A percentile compares a stretch with the other conserved stretches of the same genome.
These are phyloP conservation scores for Etheostoma perlongum DNA, from an alignment of 2,797 vertebrate species.

Conservation along the genomic window DNA sequence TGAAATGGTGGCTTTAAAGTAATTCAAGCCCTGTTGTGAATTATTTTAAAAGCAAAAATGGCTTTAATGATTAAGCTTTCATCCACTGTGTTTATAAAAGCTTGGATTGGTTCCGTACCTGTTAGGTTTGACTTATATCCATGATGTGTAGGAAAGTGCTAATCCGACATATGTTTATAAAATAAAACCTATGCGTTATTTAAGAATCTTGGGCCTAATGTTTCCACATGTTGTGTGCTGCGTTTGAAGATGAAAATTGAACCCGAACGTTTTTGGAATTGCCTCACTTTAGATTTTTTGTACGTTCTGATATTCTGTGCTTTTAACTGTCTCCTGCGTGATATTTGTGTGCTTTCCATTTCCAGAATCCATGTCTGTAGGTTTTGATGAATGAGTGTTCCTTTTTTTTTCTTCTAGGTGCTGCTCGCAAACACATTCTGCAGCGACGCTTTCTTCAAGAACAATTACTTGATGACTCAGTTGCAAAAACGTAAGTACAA, in stretches of 20 bases:
- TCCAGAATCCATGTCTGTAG: background rate
- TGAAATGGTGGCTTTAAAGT: background rate
- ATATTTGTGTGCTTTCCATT: constrained; percentile 11
- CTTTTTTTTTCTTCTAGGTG: constrained; percentile 80
- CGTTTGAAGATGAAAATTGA: constrained; percentile 1
- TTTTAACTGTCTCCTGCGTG: background rate
- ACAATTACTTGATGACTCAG: constrained; percentile 89
- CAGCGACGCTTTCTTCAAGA: constrained; percentile 89
- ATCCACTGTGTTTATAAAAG: constrained; percentile 3
- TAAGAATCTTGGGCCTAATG: background rate
- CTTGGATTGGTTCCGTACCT: background rate
- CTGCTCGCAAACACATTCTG: constrained; percentile 94
- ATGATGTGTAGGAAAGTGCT: background rate
- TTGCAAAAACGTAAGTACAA: constrained; percentile 90
- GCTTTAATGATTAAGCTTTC: background rate
- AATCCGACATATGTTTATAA: background rate
- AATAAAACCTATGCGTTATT: background rate
- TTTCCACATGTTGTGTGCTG: background rate
- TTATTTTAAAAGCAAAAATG: background rate
- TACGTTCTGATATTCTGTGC: background rate
- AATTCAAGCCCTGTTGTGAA: constrained; percentile 8
- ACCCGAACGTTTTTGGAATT: background rate
- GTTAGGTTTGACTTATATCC: background rate
- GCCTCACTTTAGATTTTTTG: background rate
- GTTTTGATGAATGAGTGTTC: constrained; percentile 7